These are phyloP conservation scores for Hassar affinis DNA, from an alignment of 2,113 vertebrate genomes.

Conservation along the genomic window DNA sequence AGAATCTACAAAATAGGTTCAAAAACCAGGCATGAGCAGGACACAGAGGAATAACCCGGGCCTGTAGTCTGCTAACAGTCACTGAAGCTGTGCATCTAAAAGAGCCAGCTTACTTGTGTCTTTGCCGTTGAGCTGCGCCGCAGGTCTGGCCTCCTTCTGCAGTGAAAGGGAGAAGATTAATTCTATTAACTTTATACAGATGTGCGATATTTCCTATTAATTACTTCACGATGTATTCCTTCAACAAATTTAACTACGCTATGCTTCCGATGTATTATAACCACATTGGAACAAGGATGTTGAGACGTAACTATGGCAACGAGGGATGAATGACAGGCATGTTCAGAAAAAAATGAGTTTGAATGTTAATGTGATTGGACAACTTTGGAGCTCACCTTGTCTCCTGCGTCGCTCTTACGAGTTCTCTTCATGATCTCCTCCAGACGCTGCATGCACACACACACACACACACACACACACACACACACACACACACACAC, in stretches of 20 bases:
- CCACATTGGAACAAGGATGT: neutral
- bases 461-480: constrained; percentile 46
- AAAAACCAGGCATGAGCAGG: no score
- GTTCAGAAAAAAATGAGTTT: neutral
- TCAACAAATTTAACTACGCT: neutral
- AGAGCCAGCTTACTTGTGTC: constrained; percentile 54
- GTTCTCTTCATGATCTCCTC: constrained; percentile 99
- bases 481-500: constrained; percentile 54
- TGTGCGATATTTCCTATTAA: neutral
- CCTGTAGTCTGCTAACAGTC: neutral
- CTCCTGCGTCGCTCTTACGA: constrained; percentile 81
- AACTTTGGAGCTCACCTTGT: constrained; percentile 75
- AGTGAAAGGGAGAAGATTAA: constrained; percentile 48
- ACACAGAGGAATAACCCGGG: no score
- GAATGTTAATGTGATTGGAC: neutral
- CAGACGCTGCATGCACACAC: constrained; percentile 78
- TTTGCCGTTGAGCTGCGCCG: constrained; percentile 74
- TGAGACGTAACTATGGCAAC: neutral
- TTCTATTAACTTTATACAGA: no score
- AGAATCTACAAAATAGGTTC: constrained; percentile 46
- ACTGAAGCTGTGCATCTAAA: neutral
- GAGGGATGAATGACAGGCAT: neutral
- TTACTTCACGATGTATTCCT: neutral
- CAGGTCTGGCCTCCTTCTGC: constrained; percentile 74
- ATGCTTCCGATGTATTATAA: neutral